Percentiles rank a stretch among this genome's conserved stretches.
Conservation (phyloP, 2,797 vertebrate genomes). For the Melanotaenia boesemani region DNA sequence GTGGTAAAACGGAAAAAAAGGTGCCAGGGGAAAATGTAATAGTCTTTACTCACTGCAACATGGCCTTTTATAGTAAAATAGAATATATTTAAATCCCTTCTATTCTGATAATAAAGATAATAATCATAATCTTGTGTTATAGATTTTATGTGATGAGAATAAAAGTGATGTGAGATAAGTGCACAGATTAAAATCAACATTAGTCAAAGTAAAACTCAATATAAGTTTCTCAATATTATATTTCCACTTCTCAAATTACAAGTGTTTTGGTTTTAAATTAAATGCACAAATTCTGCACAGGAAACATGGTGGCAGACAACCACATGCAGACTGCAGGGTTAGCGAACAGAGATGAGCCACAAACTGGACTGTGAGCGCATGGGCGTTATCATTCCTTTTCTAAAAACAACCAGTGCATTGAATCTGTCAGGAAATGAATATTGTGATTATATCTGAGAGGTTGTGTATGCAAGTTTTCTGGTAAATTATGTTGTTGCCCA, state of each 20-base stretch:
- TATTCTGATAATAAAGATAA: neutral
- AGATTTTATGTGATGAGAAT: neutral
- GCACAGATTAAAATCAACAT: neutral
- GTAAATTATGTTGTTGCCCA: conserved; percentile 49
- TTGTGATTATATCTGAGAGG: conserved; percentile 22
- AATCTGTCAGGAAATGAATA: conserved; percentile 50
- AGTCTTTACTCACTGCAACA: neutral
- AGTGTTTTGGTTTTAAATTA: neutral
- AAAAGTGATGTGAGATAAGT: too few species aligned
- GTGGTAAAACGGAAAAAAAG: neutral
- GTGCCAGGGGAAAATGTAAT: neutral
- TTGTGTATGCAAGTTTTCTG: conserved; percentile 30
- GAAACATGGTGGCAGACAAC: neutral
- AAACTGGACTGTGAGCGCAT: neutral
- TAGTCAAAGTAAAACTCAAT: neutral
- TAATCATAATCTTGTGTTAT: neutral
- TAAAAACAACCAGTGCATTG: neutral
- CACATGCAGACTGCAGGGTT: neutral
- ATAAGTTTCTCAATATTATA: neutral
- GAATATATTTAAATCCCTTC: neutral
- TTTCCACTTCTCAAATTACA: neutral
- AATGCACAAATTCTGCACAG: neutral
- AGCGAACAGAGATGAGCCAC: too few species aligned
- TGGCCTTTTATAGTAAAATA: neutral
- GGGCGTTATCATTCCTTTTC: neutral